Evolutionary conservation across 2,797 vertebrate species (phyloP).

Genomic region (Cyprinella venusta): DNA sequence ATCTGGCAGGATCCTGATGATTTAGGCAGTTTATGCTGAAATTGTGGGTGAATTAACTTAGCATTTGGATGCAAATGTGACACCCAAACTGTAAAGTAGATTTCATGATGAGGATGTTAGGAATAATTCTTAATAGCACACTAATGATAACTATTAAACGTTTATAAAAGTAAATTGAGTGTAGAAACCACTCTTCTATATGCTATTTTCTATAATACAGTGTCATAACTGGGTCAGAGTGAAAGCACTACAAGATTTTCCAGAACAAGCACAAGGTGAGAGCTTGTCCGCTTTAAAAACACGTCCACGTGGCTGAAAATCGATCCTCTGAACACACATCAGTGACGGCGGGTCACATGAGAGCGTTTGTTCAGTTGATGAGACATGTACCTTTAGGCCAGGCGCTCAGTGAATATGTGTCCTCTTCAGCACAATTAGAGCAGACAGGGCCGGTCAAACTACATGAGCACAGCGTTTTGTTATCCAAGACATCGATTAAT

Average conservation of each 20-base stretch:
- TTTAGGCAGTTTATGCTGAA: background rate
- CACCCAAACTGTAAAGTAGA: background rate
- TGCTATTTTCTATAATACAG: background rate
- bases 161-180: background rate
- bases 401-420: constrained; percentile 45
- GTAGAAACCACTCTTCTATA: background rate
- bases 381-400: constrained; percentile 52
- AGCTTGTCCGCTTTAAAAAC: constrained; percentile 39
- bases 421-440: constrained; percentile 59
- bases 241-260: constrained; percentile 8
- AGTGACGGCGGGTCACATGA: constrained; percentile 37
- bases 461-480: constrained; percentile 65
- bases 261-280: constrained; percentile 25
- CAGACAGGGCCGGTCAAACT: constrained; percentile 62
- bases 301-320: constrained; percentile 49
- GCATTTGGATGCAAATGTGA: background rate
- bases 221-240: too few species aligned
- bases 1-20: background rate
- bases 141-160: background rate
- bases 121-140: background rate
- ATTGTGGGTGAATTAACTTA: background rate
- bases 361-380: constrained; percentile 47
- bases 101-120: background rate
- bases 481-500: constrained; percentile 65
- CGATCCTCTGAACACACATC: constrained; percentile 28